phyloP scores from a whole-genome alignment of 2,113 vertebrate species.

The Sander vitreus region DNA sequence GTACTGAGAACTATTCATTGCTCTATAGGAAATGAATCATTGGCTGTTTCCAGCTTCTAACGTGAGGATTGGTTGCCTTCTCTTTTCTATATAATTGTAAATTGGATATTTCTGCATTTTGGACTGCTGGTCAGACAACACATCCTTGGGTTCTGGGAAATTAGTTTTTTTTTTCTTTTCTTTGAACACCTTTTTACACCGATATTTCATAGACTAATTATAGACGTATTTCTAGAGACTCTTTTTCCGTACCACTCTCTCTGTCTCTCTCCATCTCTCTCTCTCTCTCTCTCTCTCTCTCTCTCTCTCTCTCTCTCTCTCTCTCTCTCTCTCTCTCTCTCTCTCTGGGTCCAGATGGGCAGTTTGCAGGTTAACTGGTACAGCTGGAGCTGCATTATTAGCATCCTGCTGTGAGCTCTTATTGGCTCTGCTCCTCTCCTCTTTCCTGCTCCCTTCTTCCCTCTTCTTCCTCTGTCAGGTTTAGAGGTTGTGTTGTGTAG shows the following conservation, averaged over 20 bases:
- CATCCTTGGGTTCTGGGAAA: background rate
- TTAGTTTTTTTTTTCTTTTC: no score
- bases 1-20: background rate
- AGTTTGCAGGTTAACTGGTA: conserved; percentile 99
- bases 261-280: conserved; percentile 17
- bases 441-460: conserved; percentile 50
- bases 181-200: no score
- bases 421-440: conserved; percentile 90
- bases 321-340: conserved; percentile 79
- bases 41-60: background rate
- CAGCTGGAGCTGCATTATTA: conserved; percentile 99
- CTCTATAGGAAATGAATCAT: background rate
- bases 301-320: conserved; percentile 76
- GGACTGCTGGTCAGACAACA: background rate
- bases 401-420: conserved; percentile 98
- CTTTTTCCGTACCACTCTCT: conserved; percentile 29
- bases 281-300: conserved; percentile 34
- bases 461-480: conserved; percentile 63
- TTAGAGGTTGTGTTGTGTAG: conserved; percentile 22
- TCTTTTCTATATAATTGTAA: background rate
- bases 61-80: background rate
- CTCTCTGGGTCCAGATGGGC: conserved; percentile 99
- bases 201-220: background rate
- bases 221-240: background rate
- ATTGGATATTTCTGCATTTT: background rate